Evolutionary conservation across 2,888 invertebrate genomes (phyloP), one percentile per base, ranked within the genome.

Genomic region (Diogma glabrata): DNA sequence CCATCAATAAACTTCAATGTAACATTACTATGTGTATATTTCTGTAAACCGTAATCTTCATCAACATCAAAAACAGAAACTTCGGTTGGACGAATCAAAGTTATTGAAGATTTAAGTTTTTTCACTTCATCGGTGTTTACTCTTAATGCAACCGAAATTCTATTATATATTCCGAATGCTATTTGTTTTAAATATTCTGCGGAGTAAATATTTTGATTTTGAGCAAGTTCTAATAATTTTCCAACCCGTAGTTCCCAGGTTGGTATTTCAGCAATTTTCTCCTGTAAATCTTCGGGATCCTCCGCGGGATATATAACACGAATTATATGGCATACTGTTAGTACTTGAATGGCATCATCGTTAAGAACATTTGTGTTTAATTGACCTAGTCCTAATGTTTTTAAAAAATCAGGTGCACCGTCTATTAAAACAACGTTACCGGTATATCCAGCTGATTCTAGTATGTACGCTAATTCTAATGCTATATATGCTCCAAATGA

Each of bases 401-500:
- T 78, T 16, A 88, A 69, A 61, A 81, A 79, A 28, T 80, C 77
- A 0, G 87, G 89, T 0, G 86, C 76, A 10, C 93, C 92, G 64
- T 95, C 95, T 47, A 96, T 73, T n/a, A 90, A 75, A 59, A 84
- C 72, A 2, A 87, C 59, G 38, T 75, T 72, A 3, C 86, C 87
- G 12, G 63, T 70, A 47, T 73, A 72, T 57, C 84, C 85, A 60
- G 76, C 71, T 6, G 67, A 70, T 66, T 90, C 89, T 30, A 94
- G 70, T 60, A 77, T 74, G 8, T 78, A 70, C 4, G 82, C 84
- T 53, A 94, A 70, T 64, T 92, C 87, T 52, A 93, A 67, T 0
- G 85, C 83, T 17, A 92, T 73, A 20, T 85, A 67, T 0, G 83
- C 73, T 43, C 96, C 96, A 63, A 82, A 94, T 12, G 95, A 96